Evolutionary conservation across 1,140 invertebrate genomes (phyloP).

Genomic region (Sitophilus oryzae): DNA sequence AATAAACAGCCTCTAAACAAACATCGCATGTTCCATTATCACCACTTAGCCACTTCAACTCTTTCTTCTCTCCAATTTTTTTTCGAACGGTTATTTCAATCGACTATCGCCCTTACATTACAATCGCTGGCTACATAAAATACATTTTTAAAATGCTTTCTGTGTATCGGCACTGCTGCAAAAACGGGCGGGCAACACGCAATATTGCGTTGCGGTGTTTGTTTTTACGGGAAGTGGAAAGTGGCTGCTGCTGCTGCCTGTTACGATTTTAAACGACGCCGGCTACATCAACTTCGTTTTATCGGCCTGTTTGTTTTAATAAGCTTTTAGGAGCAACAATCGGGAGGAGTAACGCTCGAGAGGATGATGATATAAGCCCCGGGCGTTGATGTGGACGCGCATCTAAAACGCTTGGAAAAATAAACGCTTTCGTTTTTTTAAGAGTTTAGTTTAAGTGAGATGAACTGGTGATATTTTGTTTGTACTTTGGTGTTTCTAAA

Average conservation of each 20-base stretch:
- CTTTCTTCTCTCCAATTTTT: no score
- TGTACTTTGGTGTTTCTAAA: no score
- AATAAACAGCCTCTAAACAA: neutral
- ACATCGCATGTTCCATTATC: neutral
- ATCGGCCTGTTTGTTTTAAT: neutral
- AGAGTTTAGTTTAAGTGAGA: no score
- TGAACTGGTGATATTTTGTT: no score
- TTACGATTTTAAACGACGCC: neutral
- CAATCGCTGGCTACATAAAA: no score
- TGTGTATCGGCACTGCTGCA: neutral
- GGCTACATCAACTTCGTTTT: neutral
- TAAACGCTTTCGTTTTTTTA: no score
- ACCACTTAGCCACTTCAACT: neutral
- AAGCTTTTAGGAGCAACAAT: neutral
- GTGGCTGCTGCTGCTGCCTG: no score
- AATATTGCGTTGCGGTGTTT: neutral
- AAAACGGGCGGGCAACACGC: neutral
- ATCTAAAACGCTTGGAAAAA: no score
- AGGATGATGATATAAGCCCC: no score
- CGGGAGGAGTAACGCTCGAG: neutral
- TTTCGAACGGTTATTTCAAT: neutral
- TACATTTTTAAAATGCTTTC: neutral
- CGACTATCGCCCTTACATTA: neutral
- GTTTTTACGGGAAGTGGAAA: neutral
- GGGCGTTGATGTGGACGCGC: no score